Percentiles rank a stretch among this genome's conserved stretches.
phyloP scores from a whole-genome alignment of 2,888 invertebrate species.

The Sminthurides aquaticus region DNA sequence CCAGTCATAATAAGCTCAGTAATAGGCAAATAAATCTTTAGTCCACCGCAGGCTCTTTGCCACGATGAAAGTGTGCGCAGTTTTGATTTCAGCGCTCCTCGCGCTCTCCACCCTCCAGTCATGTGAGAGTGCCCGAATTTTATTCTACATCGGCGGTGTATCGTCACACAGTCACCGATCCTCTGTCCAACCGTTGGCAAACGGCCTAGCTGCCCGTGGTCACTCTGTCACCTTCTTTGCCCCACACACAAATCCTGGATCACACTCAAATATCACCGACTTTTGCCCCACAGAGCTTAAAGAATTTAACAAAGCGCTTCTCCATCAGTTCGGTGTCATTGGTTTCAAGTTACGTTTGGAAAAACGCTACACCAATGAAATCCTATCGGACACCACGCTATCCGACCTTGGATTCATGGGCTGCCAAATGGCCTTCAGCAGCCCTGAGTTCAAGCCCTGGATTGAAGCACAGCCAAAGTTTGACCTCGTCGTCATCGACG shows the following conservation, averaged over 20 bases:
- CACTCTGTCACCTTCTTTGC: constrained; percentile 10
- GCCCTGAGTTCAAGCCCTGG: constrained; percentile 19
- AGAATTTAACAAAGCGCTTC: neutral
- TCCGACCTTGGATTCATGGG: constrained; percentile 3
- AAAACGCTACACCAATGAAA: constrained; percentile 9
- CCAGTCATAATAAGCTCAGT: too few relatives aligned
- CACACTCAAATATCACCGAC: neutral
- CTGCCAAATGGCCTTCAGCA: constrained; percentile 4
- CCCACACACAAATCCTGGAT: neutral
- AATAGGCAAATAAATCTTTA: too few relatives aligned
- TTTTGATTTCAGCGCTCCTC: too few relatives aligned
- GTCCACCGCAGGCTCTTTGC: too few relatives aligned
- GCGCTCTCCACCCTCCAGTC: neutral
- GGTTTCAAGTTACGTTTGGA: constrained; percentile 9
- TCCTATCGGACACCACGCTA: constrained; percentile 6
- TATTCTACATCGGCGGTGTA: constrained; percentile 18
- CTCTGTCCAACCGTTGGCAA: constrained; percentile 14
- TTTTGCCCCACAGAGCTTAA: constrained; percentile 1
- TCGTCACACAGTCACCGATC: constrained; percentile 15
- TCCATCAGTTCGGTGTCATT: constrained; percentile 12
- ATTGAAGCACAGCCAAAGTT: constrained; percentile 8
- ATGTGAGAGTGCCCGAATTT: constrained; percentile 7
- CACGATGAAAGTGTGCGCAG: too few relatives aligned
- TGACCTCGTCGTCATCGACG: constrained; percentile 20
- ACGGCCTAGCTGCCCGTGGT: constrained; percentile 10